phyloP scores from a whole-genome alignment of 2,113 vertebrate species.

The Felis chaus region DNA sequence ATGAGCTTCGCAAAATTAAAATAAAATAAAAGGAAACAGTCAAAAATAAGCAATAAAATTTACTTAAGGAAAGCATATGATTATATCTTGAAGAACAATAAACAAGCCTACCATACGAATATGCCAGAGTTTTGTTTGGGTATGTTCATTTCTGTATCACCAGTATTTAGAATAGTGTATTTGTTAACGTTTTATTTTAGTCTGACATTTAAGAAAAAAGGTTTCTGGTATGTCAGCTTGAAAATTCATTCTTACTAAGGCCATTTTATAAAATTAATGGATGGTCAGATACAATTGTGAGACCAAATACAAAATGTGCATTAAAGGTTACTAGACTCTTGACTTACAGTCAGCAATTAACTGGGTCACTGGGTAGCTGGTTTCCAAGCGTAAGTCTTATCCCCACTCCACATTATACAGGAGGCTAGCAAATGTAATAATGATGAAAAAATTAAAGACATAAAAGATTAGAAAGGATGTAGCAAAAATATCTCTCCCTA shows the following conservation, averaged over 20 bases:
- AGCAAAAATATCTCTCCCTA: background rate
- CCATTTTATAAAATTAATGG: background rate
- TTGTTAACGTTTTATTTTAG: background rate
- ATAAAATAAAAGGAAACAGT: background rate
- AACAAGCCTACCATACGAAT: background rate
- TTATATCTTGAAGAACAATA: background rate
- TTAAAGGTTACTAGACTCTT: background rate
- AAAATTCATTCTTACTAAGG: slow-evolving; percentile 23
- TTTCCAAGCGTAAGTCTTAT: background rate
- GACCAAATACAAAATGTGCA: slow-evolving; percentile 15
- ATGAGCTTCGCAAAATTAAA: background rate
- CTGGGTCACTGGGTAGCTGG: background rate
- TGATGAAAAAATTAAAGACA: background rate
- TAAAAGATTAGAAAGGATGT: slow-evolving; percentile 7
- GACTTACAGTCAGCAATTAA: background rate
- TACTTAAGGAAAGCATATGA: background rate
- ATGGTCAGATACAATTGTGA: background rate
- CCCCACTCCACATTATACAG: background rate
- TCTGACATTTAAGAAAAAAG: background rate
- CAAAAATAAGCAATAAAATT: slow-evolving; percentile 28
- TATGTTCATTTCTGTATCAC: background rate
- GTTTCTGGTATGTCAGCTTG: background rate
- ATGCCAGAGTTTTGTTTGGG: background rate
- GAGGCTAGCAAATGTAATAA: background rate
- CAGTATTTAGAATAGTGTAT: background rate